Conservation (phyloP, 64 coral and sea anemone species). For the Porites lutea region DNA sequence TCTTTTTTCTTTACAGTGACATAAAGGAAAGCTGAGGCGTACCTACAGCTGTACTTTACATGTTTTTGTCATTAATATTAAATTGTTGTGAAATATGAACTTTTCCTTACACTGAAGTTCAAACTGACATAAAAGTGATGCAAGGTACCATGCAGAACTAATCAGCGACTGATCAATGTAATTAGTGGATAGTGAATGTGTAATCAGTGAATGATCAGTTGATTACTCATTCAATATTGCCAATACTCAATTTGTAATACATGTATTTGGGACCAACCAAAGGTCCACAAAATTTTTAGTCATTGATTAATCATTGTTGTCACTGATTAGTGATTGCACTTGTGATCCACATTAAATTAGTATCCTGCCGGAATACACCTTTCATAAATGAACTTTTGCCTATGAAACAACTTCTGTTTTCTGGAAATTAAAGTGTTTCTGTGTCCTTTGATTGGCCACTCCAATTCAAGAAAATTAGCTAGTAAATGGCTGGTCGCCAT, state of each 20-base stretch:
- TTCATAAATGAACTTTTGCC: too few relatives aligned
- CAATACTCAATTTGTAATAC: conserved; percentile 1
- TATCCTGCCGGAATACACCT: too few relatives aligned
- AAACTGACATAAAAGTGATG: conserved; percentile 9
- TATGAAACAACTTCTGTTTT: too few relatives aligned
- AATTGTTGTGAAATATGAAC: neutral
- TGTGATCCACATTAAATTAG: conserved; percentile 28
- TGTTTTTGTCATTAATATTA: conserved; percentile 7
- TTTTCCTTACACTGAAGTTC: conserved; percentile 3
- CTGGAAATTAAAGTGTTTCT: too few relatives aligned
- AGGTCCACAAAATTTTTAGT: conserved; percentile 8
- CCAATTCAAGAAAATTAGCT: too few relatives aligned
- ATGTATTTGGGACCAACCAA: neutral
- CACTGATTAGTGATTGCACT: conserved; percentile 6
- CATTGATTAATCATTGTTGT: conserved; percentile 14
- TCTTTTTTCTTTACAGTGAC: conserved; percentile 12
- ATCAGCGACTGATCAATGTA: neutral
- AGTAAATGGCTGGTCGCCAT: too few relatives aligned
- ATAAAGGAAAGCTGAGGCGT: conserved; percentile 12
- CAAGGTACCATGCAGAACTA: too few relatives aligned
- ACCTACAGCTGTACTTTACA: neutral
- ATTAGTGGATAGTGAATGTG: neutral
- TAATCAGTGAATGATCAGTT: neutral
- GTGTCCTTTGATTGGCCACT: too few relatives aligned
- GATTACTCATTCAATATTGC: conserved; percentile 21